Evolutionary conservation across 1,140 invertebrate species (phyloP), one percentile per base, ranked within the genome.

Genomic region (Formica selysi): DNA sequence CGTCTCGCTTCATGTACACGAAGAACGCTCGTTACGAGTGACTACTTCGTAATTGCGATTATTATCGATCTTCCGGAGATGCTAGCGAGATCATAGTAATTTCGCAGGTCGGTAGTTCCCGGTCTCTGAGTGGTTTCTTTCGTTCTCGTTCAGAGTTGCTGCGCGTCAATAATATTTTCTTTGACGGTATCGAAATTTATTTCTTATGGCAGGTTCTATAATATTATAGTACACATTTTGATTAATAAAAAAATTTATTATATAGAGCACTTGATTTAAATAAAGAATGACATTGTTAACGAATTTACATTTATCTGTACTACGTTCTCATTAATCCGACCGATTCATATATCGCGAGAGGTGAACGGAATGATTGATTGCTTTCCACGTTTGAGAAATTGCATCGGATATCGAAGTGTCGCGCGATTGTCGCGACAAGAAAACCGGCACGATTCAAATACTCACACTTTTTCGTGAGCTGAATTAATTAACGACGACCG

Each of bases 61-160:
- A 84, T 89, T 87, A 84, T 87, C 85, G 88, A 89, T 86, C 65
- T 89, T 76, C 73, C 78, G 71, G 79, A 68, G 65, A 73, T 48
- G 51, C 76, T 41, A n/a, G 57, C 67, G 29, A 64, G 16, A 89
- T 90, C 78, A 74, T 74, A 70, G 70, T 74, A 83, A 89, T 89
- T 70, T 74, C 36, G 86, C 76, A 67, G 51, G 13, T 80, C 62
- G 51, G 62, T 29, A 78, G 61, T 51, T 85, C 32, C 41, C 22
- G 13, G 48, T 54, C 67, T 81, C 79, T 74, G 54, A 38, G 38
- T 48, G n/a, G 26, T 83, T 81, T 81, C 54, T 62, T 74, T 32
- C 29, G 32, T 32, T 62, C 51, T 57, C 36, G 16, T 71, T 16
- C 13, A 22, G 10, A 48, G 1, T 44, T 10, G 38, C 61, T 36